Evolutionary conservation across 2,888 invertebrate species (phyloP).

Genomic region (Pollenia angustigena): DNA sequence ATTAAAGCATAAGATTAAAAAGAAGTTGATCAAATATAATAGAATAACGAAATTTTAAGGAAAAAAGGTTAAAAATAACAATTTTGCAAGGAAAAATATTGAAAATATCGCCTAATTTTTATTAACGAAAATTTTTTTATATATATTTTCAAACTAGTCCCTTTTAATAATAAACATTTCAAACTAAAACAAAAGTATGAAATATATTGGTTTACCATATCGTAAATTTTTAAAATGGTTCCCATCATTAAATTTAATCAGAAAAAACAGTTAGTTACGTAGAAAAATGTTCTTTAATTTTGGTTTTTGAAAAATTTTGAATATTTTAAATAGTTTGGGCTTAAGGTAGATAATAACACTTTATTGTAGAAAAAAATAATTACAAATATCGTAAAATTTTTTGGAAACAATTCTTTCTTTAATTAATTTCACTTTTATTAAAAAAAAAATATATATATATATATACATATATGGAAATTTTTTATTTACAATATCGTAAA

Average conservation of each 20-base stretch:
- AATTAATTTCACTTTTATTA: too few species aligned
- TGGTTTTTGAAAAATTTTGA: background rate
- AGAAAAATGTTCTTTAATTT: background rate
- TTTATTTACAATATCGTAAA: conserved; percentile 4
- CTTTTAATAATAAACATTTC: too few species aligned
- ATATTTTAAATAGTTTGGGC: background rate
- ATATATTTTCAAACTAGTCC: too few species aligned
- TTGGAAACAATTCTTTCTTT: too few species aligned
- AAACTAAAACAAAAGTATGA: too few species aligned
- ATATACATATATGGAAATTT: too few species aligned
- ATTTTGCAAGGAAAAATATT: background rate
- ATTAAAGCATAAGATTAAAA: conserved; percentile 52
- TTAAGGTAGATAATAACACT: background rate
- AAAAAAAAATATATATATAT: background rate
- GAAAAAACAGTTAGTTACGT: background rate
- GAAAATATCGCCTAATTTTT: background rate
- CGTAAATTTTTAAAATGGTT: conserved; percentile 6
- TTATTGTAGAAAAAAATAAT: background rate
- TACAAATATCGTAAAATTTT: background rate
- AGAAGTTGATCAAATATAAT: conserved; percentile 17
- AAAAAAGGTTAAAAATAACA: conserved; percentile 12
- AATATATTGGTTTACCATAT: background rate
- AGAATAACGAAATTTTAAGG: conserved; percentile 23
- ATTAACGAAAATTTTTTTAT: too few species aligned
- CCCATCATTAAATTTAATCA: background rate